Base-by-base conservation (phyloP, 2,888 invertebrate genomes). In the Netelia inedita region DNA sequence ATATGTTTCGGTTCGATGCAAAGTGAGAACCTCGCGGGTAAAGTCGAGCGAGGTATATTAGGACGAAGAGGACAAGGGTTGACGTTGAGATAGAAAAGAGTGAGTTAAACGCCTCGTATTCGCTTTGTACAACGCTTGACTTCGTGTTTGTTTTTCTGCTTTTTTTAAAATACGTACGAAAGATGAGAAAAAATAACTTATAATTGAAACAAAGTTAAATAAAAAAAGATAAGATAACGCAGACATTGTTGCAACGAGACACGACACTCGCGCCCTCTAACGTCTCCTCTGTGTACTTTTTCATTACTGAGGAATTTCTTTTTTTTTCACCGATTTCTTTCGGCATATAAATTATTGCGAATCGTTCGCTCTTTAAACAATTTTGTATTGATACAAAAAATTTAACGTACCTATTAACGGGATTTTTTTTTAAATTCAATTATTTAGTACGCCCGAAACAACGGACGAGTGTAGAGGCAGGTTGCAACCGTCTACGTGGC, bases 61-160 rank as follows among this genome's bases (percentile, higher is more conserved):
- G 35, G 35, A 35, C 6, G 6, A 35, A 6, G 5, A n/a, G n/a
- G n/a, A n/a, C n/a, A n/a, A n/a, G 35, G 35, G 35, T 8, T 35
- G 35, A 35, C 35, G 35, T 6, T 35, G 35, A 35, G 35, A 35
- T 35, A 35, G 35, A 35, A 35, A 35, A 80, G 82, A 86, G 76
- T 71, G 66, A 85, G 82, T 87, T 68, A 82, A 83, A 73, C 85
- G 82, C 88, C 87, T 87, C 87, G 85, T 76, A 87, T 85, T 88
- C 87, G 89, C 86, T 89, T 87, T 88, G 86, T 88, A 88, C 84
- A 89, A 88, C 84, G 87, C 86, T 83, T 88, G 87, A 82, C 84
- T 85, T 87, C 86, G 71, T 79, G 71, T 50, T 66, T 63, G 1
- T 16, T 46, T 5, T 50, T 73, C 72, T 50, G n/a, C n/a, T 2